Base-by-base conservation (phyloP, 2,888 invertebrate genomes). In the Ariolimax columbianus region DNA sequence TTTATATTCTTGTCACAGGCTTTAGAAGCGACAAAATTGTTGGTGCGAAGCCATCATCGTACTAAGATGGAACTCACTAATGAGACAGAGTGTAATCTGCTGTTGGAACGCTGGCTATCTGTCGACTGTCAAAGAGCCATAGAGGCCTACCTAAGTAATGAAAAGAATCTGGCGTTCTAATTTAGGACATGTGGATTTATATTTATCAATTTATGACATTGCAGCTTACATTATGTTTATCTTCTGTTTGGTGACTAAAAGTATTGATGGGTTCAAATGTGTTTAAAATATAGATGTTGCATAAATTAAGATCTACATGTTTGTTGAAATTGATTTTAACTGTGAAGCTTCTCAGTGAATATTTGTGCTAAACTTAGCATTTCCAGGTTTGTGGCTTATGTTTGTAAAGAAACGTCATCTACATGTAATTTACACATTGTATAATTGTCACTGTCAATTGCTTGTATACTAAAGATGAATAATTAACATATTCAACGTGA, bases 41-140 rank as follows among this genome's bases (percentile, higher is more conserved):
- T 95, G 91, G 94, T 95, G 90, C 95, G 95, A 88, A 95, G 95
- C 92, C 96, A 95, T 93, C 95, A 96, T 85, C 94, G 95, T 82
- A 94, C 95, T 78, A 95, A 95, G 88, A 93, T 96, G 87, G 95
- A 96, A 89, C 94, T 95, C 43, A 95, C 95, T 77, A 94, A 97
- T 91, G 96, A 96, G 88, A 95, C 95, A 6, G 97, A 97, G 94
- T 95, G 96, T 84, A 96, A 96, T 90, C 94, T 96, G 51, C 95
- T 97, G 86, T 94, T 96, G 9, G 95, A 96, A 88, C 96, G 96
- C 91, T 97, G 97, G 97, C 95, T 95, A 87, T 96, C 96, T 2
- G 92, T 95, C 0, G 96, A 97, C 91, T 97, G 97, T 89, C 97
- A 96, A 92, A 95, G 94, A 36, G 91, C 92, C 85, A 93, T 94